These are phyloP conservation scores for Cyclophora albipunctata DNA, from an alignment of 2,888 invertebrate genomes.

Conservation along the genomic window DNA sequence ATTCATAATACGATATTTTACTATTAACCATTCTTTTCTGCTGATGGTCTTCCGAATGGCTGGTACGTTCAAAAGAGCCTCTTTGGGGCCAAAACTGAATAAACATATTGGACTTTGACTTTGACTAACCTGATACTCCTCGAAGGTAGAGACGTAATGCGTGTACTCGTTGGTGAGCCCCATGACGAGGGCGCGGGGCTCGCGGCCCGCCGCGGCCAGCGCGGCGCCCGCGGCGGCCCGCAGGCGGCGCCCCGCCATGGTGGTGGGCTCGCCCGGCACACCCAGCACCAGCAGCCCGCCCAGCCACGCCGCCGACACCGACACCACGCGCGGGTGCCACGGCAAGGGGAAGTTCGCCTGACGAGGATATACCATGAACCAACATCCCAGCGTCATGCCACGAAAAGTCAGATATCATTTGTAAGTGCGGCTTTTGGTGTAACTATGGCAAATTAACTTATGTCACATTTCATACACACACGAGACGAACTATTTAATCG, in stretches of 20 bases:
- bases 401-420: no score
- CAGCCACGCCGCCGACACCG: conserved; percentile 81
- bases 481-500: no score
- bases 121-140: conserved; percentile 82
- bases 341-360: conserved; percentile 78
- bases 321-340: conserved; percentile 86
- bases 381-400: no score
- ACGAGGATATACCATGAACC: not conserved
- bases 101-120: no score
- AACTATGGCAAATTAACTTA: no score
- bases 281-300: conserved; percentile 82
- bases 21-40: no score
- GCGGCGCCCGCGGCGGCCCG: conserved; percentile 56
- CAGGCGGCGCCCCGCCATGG: conserved; percentile 87
- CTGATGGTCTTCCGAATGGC: no score
- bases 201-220: conserved; percentile 47
- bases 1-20: no score
- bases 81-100: no score
- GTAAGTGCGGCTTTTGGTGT: no score
- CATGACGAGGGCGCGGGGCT: conserved; percentile 78
- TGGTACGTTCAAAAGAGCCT: no score
- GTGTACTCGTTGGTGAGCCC: conserved; percentile 88
- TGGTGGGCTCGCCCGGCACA: conserved; percentile 91
- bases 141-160: conserved; percentile 86
- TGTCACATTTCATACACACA: no score